These are phyloP conservation scores for Iselma pallidipennis DNA, from an alignment of 2,888 invertebrate genomes.

Conservation along the genomic window DNA sequence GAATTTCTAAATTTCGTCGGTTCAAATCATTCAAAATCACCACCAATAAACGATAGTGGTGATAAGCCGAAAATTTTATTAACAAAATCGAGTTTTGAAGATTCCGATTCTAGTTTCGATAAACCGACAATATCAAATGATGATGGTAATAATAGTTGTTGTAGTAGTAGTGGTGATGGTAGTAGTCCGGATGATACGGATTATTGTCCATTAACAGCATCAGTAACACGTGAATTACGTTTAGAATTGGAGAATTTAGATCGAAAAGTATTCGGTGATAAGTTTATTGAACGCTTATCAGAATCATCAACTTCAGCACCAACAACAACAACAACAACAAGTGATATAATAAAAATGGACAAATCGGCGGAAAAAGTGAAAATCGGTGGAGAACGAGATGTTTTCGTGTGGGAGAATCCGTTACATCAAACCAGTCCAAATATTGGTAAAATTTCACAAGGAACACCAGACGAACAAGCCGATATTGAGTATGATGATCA, in stretches of 20 bases:
- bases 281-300: conserved; percentile 46
- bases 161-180: not conserved
- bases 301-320: no score
- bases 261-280: conserved; percentile 77
- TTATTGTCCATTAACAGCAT: conserved; percentile 86
- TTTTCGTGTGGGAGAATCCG: conserved; percentile 82
- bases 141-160: conserved; percentile 56
- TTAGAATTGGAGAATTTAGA: conserved; percentile 83
- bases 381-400: conserved; percentile 59
- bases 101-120: conserved; percentile 55
- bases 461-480: conserved; percentile 74
- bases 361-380: conserved; percentile 25
- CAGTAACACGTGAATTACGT: conserved; percentile 81
- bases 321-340: conserved; percentile 38
- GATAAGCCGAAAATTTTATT: conserved; percentile 58
- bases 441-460: conserved; percentile 53
- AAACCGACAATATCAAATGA: conserved; percentile 46
- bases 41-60: conserved; percentile 17
- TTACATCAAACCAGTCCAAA: conserved; percentile 63
- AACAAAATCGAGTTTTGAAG: conserved; percentile 57
- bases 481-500: conserved; percentile 69
- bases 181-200: conserved; percentile 79
- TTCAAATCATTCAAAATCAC: conserved; percentile 58
- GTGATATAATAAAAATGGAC: conserved; percentile 32
- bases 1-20: conserved; percentile 81